phyloP scores from a whole-genome alignment of 2,113 vertebrate species.

The Prochilodus magdalenae region DNA sequence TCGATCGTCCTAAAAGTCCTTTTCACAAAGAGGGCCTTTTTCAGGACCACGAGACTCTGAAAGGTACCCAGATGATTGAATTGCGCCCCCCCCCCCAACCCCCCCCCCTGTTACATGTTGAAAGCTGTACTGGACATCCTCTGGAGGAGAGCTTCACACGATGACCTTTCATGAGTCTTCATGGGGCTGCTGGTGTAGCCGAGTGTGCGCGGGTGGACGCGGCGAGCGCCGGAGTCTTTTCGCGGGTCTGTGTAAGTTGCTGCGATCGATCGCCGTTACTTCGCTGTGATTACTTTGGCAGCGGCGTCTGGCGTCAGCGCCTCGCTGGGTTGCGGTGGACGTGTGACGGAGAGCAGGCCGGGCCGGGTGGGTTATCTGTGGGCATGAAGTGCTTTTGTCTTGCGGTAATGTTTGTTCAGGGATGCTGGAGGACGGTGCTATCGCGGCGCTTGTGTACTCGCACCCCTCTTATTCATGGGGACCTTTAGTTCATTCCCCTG shows the following conservation, averaged over 20 bases:
- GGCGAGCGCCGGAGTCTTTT: background rate
- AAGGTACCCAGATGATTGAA: no score
- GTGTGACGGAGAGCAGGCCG: constrained; percentile 28
- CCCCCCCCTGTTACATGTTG: no score
- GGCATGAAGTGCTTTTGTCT: constrained; percentile 6
- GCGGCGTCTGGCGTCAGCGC: background rate
- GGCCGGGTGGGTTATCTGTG: no score
- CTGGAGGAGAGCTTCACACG: background rate
- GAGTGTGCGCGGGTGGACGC: no score
- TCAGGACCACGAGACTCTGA: no score
- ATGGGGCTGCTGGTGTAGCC: background rate
- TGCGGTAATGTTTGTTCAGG: constrained; percentile 34
- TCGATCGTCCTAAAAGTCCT: background rate
- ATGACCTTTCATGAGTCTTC: background rate
- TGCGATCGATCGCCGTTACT: background rate
- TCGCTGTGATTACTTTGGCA: background rate
- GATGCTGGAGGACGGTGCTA: constrained; percentile 31
- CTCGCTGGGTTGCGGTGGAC: background rate
- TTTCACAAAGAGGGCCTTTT: background rate
- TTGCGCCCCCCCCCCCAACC: no score
- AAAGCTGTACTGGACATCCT: no score
- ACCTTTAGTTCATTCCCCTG: constrained; percentile 34
- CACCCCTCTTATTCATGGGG: constrained; percentile 9
- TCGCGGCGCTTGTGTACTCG: constrained; percentile 30
- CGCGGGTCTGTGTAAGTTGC: background rate